Percentiles rank a stretch among this genome's conserved stretches.
Conservation (phyloP, 2,113 vertebrate genomes). For the Podarcis muralis region DNA sequence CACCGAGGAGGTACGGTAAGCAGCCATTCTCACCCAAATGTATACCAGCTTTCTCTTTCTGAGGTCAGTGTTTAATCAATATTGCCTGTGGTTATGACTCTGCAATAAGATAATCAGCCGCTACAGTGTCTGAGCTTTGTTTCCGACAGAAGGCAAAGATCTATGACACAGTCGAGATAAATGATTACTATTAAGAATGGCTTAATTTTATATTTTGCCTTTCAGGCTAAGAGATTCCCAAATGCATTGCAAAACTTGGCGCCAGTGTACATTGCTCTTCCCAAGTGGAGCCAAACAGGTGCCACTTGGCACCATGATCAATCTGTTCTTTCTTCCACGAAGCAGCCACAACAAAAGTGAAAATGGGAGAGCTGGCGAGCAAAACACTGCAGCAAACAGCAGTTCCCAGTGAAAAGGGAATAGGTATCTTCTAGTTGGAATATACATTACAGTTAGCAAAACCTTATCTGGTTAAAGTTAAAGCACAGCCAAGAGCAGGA, state of each 20-base stretch:
- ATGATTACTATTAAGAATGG: constrained; percentile 39
- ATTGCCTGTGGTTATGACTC: background rate
- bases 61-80: background rate
- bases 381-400: background rate
- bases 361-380: background rate
- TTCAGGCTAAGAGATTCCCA: constrained; percentile 22
- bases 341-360: constrained; percentile 4
- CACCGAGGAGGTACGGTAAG: too few species aligned
- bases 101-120: background rate
- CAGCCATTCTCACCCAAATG: background rate
- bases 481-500: too few species aligned
- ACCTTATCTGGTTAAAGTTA: background rate
- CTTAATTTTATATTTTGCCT: constrained; percentile 18
- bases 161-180: background rate
- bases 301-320: background rate
- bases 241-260: constrained; percentile 11
- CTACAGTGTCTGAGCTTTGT: background rate
- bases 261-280: background rate
- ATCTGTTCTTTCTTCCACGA: constrained; percentile 16
- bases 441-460: background rate
- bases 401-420: background rate
- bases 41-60: background rate
- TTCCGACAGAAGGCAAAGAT: background rate
- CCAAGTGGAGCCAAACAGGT: background rate
- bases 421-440: background rate